These are phyloP conservation scores for Parnassius glacialis DNA, from an alignment of 2,888 invertebrate genomes.

Conservation along the genomic window DNA sequence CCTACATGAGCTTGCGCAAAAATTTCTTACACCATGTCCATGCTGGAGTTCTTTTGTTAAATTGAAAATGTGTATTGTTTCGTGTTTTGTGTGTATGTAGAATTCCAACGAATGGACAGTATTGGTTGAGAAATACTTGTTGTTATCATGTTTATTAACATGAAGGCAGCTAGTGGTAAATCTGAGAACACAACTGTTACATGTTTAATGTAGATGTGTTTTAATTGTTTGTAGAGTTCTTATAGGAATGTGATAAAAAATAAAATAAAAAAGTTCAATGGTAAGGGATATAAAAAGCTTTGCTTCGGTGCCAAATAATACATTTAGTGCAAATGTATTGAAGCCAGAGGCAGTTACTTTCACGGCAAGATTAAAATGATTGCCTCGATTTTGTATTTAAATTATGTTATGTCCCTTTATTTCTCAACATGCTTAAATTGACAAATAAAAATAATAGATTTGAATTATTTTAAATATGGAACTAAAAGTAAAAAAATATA, in stretches of 20 bases:
- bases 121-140: constrained; percentile 38
- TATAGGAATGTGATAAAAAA: constrained; percentile 25
- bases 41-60: constrained; percentile 65
- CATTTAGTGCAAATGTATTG: constrained; percentile 57
- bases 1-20: constrained; percentile 79
- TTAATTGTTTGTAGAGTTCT: constrained; percentile 23
- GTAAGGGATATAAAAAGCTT: constrained; percentile 63
- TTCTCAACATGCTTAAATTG: constrained; percentile 16
- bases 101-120: constrained; percentile 60
- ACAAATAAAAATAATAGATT: too few species aligned
- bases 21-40: constrained; percentile 68
- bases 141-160: constrained; percentile 53
- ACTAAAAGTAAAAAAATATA: background rate
- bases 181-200: constrained; percentile 64
- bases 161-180: constrained; percentile 55
- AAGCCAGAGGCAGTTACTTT: constrained; percentile 64
- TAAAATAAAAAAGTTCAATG: constrained; percentile 10
- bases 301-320: constrained; percentile 52
- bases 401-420: constrained; percentile 4
- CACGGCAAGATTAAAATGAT: constrained; percentile 11
- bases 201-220: constrained; percentile 40
- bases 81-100: constrained; percentile 53
- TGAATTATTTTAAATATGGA: too few species aligned
- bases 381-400: constrained; percentile 6
- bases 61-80: constrained; percentile 39